Percentiles rank a stretch among this genome's conserved stretches.
Conservation (phyloP, 2,113 vertebrate genomes). For the Cebidichthys violaceus region DNA sequence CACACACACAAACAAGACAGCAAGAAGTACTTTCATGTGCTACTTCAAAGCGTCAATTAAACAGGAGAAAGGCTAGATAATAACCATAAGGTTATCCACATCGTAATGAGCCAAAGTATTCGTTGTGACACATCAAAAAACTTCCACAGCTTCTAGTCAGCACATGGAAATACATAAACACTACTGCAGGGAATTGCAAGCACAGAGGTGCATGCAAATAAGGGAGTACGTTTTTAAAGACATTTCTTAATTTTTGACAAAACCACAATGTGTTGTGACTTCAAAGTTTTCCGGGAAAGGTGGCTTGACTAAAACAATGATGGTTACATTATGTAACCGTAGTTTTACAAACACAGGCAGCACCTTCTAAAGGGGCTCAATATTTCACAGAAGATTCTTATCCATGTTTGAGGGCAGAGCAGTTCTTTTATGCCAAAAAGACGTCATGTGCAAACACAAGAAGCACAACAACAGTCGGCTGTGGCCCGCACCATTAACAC, state of each 20-base stretch:
- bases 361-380: background rate
- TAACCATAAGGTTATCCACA: slow-evolving; percentile 73
- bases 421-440: background rate
- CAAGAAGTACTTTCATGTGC: slow-evolving; percentile 69
- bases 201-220: slow-evolving; percentile 55
- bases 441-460: background rate
- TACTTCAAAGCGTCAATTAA: slow-evolving; percentile 81
- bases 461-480: background rate
- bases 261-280: slow-evolving; percentile 30
- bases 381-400: background rate
- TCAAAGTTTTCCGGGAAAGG: slow-evolving; percentile 23
- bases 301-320: slow-evolving; percentile 18
- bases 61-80: slow-evolving; percentile 70
- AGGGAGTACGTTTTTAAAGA: slow-evolving; percentile 33
- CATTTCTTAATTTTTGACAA: slow-evolving; percentile 52
- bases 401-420: background rate
- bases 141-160: slow-evolving; percentile 53
- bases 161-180: slow-evolving; percentile 59
- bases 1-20: slow-evolving; percentile 13
- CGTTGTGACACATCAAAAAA: slow-evolving; percentile 73
- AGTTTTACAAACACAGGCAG: slow-evolving; percentile 22
- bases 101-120: slow-evolving; percentile 70
- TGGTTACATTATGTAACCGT: background rate
- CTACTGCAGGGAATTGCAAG: slow-evolving; percentile 50
- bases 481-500: background rate